phyloP scores from a whole-genome alignment of 2,797 vertebrate genomes.

The Oceanodroma leucorhoa region DNA sequence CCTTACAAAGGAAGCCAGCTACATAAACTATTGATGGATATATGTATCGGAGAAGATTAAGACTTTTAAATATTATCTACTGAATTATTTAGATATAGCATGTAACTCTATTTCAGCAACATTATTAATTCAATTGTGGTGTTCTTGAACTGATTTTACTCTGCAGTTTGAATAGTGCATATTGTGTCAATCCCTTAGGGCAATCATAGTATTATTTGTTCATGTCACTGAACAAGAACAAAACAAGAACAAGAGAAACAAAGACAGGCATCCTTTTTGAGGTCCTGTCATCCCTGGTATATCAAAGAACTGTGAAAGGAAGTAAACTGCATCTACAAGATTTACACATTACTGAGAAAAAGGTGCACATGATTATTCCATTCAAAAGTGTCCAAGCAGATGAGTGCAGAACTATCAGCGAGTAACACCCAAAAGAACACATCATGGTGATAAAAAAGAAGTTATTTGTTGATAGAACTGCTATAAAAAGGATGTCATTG shows the following conservation, averaged over 20 bases:
- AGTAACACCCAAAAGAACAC: not conserved
- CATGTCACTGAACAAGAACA: slow-evolving; percentile 5
- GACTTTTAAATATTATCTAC: not conserved
- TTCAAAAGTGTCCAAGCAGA: not conserved
- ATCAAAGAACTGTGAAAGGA: not conserved
- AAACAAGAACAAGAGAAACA: not conserved
- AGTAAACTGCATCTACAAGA: not conserved
- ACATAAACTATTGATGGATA: not conserved
- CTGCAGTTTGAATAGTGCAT: not conserved
- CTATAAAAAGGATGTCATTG: not conserved
- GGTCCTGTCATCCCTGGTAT: not conserved
- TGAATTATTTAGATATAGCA: not conserved
- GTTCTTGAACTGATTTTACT: slow-evolving; percentile 9
- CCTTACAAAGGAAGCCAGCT: not conserved
- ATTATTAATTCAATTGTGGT: slow-evolving; percentile 8
- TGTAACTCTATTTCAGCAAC: not conserved
- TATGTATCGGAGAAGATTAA: not conserved
- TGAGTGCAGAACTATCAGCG: not conserved
- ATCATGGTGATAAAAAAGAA: not conserved
- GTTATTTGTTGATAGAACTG: not conserved
- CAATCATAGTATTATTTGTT: not conserved
- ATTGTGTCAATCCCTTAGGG: not conserved
- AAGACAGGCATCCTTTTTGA: not conserved
- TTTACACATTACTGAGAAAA: not conserved
- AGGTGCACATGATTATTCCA: not conserved